Evolutionary conservation across 2,113 vertebrate genomes (phyloP).

Genomic region (Grallaria varia): DNA sequence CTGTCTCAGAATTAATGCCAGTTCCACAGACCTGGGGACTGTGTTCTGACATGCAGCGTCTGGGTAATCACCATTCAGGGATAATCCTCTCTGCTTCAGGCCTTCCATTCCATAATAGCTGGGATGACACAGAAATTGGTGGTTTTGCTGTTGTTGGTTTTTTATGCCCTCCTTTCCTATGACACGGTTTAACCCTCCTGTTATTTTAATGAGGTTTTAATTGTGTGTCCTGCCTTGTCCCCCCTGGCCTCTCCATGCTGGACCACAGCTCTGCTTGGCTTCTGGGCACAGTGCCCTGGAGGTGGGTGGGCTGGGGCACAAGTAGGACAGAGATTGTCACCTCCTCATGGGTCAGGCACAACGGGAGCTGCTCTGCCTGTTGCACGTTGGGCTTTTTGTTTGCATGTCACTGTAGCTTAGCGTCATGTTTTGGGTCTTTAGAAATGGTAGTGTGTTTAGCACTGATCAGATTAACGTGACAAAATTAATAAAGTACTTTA

Average conservation of each 20-base stretch:
- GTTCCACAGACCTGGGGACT: background rate
- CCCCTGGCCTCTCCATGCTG: background rate
- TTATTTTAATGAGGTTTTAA: constrained; percentile 6
- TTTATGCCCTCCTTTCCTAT: background rate
- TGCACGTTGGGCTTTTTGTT: background rate
- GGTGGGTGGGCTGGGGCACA: background rate
- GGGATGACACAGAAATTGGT: background rate
- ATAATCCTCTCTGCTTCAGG: constrained; percentile 57
- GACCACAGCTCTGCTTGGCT: background rate
- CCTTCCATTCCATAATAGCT: background rate
- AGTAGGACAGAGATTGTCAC: background rate
- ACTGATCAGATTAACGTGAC: constrained; percentile 66
- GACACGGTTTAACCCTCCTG: background rate
- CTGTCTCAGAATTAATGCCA: constrained; percentile 43
- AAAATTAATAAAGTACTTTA: constrained; percentile 67
- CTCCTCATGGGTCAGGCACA: background rate
- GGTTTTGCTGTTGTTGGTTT: background rate
- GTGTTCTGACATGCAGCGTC: background rate
- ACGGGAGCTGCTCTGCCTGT: background rate
- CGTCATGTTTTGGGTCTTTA: background rate
- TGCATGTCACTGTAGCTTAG: background rate
- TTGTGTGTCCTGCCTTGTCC: background rate
- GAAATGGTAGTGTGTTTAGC: constrained; percentile 5
- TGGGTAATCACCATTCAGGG: constrained; percentile 6
- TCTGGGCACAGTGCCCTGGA: background rate